phyloP scores from a whole-genome alignment of 2,888 invertebrate genomes.

The Sphaerophoria taeniata region DNA sequence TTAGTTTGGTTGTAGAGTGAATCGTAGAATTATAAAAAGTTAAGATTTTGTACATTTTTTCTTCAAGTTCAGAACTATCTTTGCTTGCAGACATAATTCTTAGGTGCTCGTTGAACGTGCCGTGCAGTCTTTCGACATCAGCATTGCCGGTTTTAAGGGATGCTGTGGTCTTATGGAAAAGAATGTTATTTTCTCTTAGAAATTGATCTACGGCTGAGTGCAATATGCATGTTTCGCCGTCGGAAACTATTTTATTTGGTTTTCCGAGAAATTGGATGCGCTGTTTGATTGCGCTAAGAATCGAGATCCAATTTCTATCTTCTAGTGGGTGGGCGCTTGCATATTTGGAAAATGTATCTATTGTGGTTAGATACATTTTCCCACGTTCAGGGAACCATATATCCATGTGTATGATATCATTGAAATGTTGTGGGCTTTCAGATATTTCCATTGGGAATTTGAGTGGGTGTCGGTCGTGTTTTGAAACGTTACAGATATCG shows the following conservation, averaged over 20 bases:
- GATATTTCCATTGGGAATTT: background rate
- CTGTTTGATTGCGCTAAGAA: background rate
- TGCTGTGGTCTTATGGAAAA: background rate
- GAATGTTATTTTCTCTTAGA: background rate
- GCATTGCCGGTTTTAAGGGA: conserved; percentile 4
- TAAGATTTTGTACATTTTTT: background rate
- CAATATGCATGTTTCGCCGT: background rate
- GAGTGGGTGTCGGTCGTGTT: background rate
- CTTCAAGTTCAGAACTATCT: background rate
- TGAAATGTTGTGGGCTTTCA: background rate
- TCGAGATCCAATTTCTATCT: background rate
- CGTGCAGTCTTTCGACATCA: background rate
- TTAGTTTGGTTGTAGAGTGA: background rate
- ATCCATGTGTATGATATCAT: background rate
- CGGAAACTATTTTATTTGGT: background rate
- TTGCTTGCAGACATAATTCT: background rate
- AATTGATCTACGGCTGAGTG: background rate
- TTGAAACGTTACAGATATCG: background rate
- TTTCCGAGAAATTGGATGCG: background rate
- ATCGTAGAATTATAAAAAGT: background rate
- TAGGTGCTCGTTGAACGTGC: background rate
- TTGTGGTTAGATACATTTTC: background rate
- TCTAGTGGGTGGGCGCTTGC: background rate
- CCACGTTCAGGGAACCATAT: background rate
- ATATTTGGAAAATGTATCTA: background rate